Percentiles rank a stretch among this genome's conserved stretches.
Conservation (phyloP, 2,113 vertebrate species). For the Gallinago jamesoni region DNA sequence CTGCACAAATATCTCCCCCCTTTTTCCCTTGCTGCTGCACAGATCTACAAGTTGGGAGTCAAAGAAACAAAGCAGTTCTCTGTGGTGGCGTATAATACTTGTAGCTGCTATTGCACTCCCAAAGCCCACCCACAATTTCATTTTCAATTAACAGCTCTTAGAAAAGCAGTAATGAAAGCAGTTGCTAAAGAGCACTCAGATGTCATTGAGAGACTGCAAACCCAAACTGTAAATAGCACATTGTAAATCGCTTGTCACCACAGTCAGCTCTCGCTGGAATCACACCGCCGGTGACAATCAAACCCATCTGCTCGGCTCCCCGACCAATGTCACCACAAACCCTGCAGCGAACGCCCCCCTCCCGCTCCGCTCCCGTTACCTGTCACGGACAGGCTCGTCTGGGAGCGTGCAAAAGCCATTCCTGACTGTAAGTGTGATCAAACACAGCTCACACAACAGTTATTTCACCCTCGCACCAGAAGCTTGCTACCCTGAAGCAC, state of each 20-base stretch:
- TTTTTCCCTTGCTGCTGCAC: neutral
- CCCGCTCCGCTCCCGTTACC: slow-evolving; percentile 34
- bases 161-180: slow-evolving; percentile 78
- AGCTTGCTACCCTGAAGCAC: neutral
- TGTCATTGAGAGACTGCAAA: slow-evolving; percentile 77
- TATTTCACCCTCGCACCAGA: neutral
- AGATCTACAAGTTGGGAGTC: neutral
- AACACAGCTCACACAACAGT: neutral
- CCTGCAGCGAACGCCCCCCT: neutral
- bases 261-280: slow-evolving; percentile 69
- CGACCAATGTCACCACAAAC: neutral
- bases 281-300: slow-evolving; percentile 63
- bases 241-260: slow-evolving; percentile 80
- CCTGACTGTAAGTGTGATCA: neutral
- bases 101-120: slow-evolving; percentile 31
- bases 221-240: slow-evolving; percentile 82
- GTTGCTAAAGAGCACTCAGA: slow-evolving; percentile 81
- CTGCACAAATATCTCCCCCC: fast-evolving
- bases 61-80: neutral
- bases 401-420: neutral
- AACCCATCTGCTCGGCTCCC: slow-evolving; percentile 74
- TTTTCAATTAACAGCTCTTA: slow-evolving; percentile 82
- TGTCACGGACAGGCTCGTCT: neutral
- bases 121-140: slow-evolving; percentile 78
- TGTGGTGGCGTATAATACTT: neutral